A percentile compares a stretch with the other conserved stretches of the same genome.
Evolutionary conservation across 1,140 invertebrate genomes (phyloP).

Genomic region (Hetaerina americana): DNA sequence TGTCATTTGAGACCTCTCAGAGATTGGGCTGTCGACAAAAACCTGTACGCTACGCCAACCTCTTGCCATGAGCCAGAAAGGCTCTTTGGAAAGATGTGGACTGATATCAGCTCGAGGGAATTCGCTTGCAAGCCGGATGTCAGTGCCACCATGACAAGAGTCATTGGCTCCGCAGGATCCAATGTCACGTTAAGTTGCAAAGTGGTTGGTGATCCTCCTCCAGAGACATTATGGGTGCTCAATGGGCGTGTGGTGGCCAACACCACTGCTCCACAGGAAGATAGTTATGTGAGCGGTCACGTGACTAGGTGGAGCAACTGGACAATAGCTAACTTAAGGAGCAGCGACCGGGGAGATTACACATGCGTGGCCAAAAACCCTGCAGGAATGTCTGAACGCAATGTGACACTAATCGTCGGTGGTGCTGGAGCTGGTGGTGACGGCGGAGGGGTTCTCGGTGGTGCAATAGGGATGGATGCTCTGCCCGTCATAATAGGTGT

Average conservation of each 20-base stretch:
- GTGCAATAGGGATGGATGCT: slow-evolving; percentile 22
- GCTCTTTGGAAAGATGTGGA: slow-evolving; percentile 54
- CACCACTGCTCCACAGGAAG: slow-evolving; percentile 33
- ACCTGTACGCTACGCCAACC: slow-evolving; percentile 57
- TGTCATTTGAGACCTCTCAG: slow-evolving; percentile 66
- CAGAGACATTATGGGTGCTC: slow-evolving; percentile 59
- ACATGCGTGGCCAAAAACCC: slow-evolving; percentile 74
- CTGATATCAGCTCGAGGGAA: slow-evolving; percentile 49
- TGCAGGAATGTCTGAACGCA: slow-evolving; percentile 65
- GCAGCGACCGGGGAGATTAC: slow-evolving; percentile 73
- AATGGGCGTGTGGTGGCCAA: slow-evolving; percentile 46
- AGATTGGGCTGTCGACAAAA: slow-evolving; percentile 54
- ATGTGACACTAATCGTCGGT: slow-evolving; percentile 48
- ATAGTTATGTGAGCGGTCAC: slow-evolving; percentile 22
- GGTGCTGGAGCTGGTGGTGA: slow-evolving; percentile 17
- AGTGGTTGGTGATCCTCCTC: slow-evolving; percentile 58
- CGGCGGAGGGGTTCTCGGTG: slow-evolving; percentile 12
- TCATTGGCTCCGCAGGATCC: slow-evolving; percentile 34
- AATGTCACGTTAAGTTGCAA: slow-evolving; percentile 63
- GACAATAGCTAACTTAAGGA: slow-evolving; percentile 52
- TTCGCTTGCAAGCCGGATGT: slow-evolving; percentile 77
- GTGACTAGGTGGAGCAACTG: slow-evolving; percentile 59
- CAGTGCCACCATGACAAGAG: slow-evolving; percentile 32
- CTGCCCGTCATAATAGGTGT: slow-evolving; percentile 32
- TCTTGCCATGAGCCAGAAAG: slow-evolving; percentile 51